A percentile compares a stretch with the other conserved stretches of the same genome.
Evolutionary conservation across 2,888 invertebrate species (phyloP).

Genomic region (Tyria jacobaeae): DNA sequence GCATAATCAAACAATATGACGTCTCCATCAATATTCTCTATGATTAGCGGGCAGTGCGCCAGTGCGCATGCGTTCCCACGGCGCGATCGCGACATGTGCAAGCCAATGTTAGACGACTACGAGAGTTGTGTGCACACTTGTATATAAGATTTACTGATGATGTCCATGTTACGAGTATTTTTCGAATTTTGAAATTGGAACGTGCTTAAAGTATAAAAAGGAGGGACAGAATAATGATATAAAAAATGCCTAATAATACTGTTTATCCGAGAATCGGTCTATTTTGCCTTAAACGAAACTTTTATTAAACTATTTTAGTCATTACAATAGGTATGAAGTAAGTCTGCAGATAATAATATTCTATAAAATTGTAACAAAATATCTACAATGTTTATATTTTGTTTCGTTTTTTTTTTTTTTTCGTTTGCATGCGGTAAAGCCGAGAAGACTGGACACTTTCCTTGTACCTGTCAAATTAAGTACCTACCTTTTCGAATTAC

Average conservation of each 20-base stretch:
- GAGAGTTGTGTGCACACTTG: conserved; percentile 13
- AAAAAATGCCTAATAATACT: too few relatives aligned
- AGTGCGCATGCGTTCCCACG: conserved; percentile 50
- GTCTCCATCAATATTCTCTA: conserved; percentile 33
- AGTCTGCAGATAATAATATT: too few relatives aligned
- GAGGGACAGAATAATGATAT: too few relatives aligned
- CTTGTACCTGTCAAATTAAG: not conserved
- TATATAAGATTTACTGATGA: not conserved
- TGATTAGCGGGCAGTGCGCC: conserved; percentile 38
- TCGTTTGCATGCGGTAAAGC: not conserved
- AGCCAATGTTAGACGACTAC: conserved; percentile 15
- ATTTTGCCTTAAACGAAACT: too few relatives aligned
- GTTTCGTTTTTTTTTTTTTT: too few relatives aligned
- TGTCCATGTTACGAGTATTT: not conserved
- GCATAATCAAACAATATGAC: conserved; percentile 30
- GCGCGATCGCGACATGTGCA: conserved; percentile 18
- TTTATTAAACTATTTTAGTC: too few relatives aligned
- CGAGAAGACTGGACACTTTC: not conserved
- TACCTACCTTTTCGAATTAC: not conserved
- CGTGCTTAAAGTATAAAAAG: not conserved
- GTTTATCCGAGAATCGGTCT: too few relatives aligned
- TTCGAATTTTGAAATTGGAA: not conserved
- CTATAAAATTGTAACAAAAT: too few relatives aligned
- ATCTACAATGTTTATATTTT: too few relatives aligned
- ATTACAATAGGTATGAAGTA: too few relatives aligned